Percentiles rank a stretch among this genome's conserved stretches.
Evolutionary conservation across 2,113 vertebrate species (phyloP).

Genomic region (Thermophis baileyi): DNA sequence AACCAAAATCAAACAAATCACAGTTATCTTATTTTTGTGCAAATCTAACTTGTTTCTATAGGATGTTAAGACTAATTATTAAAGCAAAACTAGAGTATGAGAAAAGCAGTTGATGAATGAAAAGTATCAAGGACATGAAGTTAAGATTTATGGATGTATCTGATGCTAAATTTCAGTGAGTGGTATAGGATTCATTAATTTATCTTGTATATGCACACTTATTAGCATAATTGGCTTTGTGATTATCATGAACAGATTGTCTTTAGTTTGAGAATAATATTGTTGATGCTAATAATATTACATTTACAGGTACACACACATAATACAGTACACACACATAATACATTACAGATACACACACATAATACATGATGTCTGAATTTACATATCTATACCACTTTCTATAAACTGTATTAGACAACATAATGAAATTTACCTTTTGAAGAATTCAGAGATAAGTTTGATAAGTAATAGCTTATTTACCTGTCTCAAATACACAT

Average conservation of each 20-base stretch:
- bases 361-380: background rate
- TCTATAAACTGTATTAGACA: background rate
- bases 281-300: background rate
- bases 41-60: background rate
- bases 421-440: background rate
- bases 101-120: background rate
- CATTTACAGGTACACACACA: background rate
- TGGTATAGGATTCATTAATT: background rate
- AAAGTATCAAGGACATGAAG: background rate
- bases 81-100: background rate
- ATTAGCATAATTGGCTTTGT: background rate
- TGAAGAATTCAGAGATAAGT: background rate
- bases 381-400: background rate
- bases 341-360: background rate
- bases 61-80: background rate
- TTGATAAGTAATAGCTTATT: conserved; percentile 8
- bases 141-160: background rate
- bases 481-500: conserved; percentile 85
- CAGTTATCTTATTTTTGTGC: background rate
- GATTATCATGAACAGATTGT: background rate
- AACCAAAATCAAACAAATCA: background rate
- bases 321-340: background rate
- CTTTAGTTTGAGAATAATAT: background rate
- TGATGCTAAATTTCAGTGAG: background rate
- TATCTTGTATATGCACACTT: background rate